Conservation (phyloP, 2,113 vertebrate species). For the Grammomys dolichurus region DNA sequence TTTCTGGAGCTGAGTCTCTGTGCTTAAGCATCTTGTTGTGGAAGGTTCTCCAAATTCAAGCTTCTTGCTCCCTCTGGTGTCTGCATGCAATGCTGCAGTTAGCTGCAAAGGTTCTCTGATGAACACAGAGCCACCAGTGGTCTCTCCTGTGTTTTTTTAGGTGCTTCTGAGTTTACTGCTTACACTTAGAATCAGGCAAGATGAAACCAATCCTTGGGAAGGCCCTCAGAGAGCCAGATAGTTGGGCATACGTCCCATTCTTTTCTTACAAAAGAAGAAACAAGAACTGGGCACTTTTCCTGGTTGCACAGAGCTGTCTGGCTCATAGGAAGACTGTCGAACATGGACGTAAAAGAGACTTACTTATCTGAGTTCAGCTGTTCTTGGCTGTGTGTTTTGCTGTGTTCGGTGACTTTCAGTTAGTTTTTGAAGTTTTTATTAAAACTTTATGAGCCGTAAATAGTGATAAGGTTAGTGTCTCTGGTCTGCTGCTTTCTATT, state of each 20-base stretch:
- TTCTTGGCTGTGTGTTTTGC: background rate
- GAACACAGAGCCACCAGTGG: background rate
- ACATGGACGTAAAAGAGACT: background rate
- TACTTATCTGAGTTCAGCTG: background rate
- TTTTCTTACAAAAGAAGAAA: background rate
- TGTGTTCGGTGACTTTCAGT: background rate
- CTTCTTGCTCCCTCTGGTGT: background rate
- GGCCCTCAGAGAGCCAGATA: background rate
- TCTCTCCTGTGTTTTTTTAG: background rate
- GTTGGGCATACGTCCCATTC: background rate
- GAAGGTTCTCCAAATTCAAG: background rate
- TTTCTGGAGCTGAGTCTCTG: background rate
- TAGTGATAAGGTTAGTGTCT: slow-evolving; percentile 4
- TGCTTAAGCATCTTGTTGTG: background rate
- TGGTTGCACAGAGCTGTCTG: background rate
- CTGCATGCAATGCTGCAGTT: background rate
- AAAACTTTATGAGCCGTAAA: background rate
- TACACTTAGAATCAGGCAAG: background rate
- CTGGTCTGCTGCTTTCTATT: background rate
- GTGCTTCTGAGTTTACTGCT: background rate
- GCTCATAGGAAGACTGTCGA: background rate
- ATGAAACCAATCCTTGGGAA: background rate
- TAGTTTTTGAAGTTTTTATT: background rate
- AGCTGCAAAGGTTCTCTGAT: background rate
- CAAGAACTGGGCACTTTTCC: background rate